A percentile compares a stretch with the other conserved stretches of the same genome.
phyloP scores from a whole-genome alignment of 2,797 vertebrate species.

The Champsocephalus esox region DNA sequence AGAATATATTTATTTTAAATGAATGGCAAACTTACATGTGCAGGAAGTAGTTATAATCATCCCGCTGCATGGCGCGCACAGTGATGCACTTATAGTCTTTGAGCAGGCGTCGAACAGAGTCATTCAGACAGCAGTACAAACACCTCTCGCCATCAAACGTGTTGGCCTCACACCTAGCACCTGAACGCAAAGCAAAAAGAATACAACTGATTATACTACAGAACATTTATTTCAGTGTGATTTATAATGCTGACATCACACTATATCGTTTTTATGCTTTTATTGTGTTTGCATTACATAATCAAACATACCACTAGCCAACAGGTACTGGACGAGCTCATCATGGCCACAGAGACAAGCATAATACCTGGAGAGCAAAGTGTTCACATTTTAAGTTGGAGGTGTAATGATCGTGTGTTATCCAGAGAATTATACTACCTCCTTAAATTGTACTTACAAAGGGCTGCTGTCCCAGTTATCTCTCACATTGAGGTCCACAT shows the following conservation, averaged over 20 bases:
- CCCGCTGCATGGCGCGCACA: slow-evolving; percentile 89
- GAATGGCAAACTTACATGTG: slow-evolving; percentile 87
- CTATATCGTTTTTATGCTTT: not conserved
- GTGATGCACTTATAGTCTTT: slow-evolving; percentile 96
- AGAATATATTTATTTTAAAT: not conserved
- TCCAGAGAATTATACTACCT: not conserved
- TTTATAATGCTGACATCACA: not conserved
- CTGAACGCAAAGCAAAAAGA: slow-evolving; percentile 69
- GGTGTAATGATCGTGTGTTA: not conserved
- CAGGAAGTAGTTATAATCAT: slow-evolving; percentile 93
- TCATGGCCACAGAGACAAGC: slow-evolving; percentile 97
- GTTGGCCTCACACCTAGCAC: slow-evolving; percentile 96
- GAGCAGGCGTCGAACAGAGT: slow-evolving; percentile 90
- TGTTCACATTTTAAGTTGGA: not conserved
- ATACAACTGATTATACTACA: not conserved
- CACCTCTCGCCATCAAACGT: slow-evolving; percentile 97
- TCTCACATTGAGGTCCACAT: slow-evolving; percentile 96
- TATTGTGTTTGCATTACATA: not conserved
- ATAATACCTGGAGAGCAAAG: slow-evolving; percentile 88
- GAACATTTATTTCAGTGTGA: not conserved
- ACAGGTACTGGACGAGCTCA: slow-evolving; percentile 94
- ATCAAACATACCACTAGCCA: slow-evolving; percentile 91
- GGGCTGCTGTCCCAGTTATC: slow-evolving; percentile 99
- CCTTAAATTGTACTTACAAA: slow-evolving; percentile 86
- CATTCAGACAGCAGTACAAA: slow-evolving; percentile 92